phyloP scores from a whole-genome alignment of 2,113 vertebrate genomes.

The Grammomys dolichurus region DNA sequence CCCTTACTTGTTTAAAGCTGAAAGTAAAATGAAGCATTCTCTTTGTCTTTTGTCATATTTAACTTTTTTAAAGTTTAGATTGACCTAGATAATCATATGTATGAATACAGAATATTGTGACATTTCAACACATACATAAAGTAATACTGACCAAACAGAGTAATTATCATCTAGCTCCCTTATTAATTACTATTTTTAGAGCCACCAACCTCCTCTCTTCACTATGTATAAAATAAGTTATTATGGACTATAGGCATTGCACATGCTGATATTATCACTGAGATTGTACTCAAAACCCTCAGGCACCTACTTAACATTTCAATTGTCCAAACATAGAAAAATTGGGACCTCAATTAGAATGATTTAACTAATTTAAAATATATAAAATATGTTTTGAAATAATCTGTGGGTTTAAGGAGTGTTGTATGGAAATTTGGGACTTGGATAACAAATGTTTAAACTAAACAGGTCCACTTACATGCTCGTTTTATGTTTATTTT shows the following conservation, averaged over 20 bases:
- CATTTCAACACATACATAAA: neutral
- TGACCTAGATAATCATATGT: neutral
- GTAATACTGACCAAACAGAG: neutral
- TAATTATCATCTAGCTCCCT: neutral
- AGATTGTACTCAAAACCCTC: neutral
- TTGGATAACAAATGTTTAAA: neutral
- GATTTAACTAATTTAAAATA: neutral
- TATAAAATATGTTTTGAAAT: neutral
- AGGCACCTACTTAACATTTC: neutral
- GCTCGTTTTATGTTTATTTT: neutral
- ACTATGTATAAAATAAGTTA: neutral
- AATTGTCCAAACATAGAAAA: neutral
- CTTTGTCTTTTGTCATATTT: neutral
- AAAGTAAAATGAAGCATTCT: conserved; percentile 8
- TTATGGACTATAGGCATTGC: neutral
- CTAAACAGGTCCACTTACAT: neutral
- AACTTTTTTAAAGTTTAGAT: neutral
- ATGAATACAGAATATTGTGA: neutral
- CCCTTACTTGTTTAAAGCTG: neutral
- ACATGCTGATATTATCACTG: neutral
- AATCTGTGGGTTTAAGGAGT: neutral
- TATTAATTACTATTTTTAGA: neutral
- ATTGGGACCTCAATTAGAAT: neutral
- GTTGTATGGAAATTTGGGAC: neutral
- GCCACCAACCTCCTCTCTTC: neutral